These are phyloP conservation scores for Tetropium fuscum DNA, from an alignment of 2,888 invertebrate species.

Conservation along the genomic window DNA sequence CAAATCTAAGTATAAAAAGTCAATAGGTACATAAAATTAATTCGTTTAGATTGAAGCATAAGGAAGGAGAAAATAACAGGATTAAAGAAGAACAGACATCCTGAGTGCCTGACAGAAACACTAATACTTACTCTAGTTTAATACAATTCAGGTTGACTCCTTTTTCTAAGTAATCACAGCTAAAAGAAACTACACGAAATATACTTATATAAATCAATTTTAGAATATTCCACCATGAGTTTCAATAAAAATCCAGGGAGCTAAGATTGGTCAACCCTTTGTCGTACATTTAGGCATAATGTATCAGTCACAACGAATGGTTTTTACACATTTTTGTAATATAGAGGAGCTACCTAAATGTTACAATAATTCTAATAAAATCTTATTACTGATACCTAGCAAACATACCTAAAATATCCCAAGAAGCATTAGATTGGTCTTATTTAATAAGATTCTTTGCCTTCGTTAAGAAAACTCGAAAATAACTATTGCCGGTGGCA, in stretches of 20 bases:
- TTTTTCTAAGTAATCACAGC: conserved; percentile 14
- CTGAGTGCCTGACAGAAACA: conserved; percentile 4
- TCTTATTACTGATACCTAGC: conserved; percentile 24
- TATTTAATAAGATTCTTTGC: conserved; percentile 39
- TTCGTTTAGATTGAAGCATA: conserved; percentile 6
- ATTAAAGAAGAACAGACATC: conserved; percentile 10
- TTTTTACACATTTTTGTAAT: conserved; percentile 23
- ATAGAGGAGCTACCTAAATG: conserved; percentile 29
- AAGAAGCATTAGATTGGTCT: conserved; percentile 30
- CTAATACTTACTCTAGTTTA: conserved; percentile 17
- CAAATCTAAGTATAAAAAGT: conserved; percentile 22
- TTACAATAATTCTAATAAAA: conserved; percentile 18
- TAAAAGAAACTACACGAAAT: conserved; percentile 13
- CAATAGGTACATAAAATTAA: conserved; percentile 15
- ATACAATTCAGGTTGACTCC: conserved; percentile 16
- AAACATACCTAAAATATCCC: conserved; percentile 24
- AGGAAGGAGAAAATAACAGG: background rate
- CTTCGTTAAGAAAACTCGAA: conserved; percentile 20
- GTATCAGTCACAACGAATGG: conserved; percentile 48
- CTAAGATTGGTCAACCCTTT: conserved; percentile 29
- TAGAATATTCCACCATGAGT: background rate
- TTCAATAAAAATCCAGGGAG: background rate
- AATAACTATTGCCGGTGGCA: conserved; percentile 1
- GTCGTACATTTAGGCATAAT: conserved; percentile 47
- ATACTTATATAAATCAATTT: background rate